These are phyloP conservation scores for Sciurus niger DNA, from an alignment of 2,113 vertebrate species.

Conservation along the genomic window DNA sequence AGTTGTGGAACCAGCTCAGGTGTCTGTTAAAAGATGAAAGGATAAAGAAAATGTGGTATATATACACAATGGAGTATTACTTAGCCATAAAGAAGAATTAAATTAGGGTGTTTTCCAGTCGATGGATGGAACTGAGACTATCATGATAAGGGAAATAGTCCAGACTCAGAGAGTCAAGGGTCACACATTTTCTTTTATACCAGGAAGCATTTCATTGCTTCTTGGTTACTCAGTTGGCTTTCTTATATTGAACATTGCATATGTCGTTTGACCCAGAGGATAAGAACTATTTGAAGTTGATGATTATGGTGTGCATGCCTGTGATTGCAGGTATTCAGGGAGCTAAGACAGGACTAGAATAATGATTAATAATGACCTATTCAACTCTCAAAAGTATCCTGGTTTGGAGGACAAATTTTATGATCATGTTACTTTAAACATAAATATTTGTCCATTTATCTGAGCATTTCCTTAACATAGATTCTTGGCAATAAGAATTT, in stretches of 20 bases:
- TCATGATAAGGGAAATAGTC: too few species aligned
- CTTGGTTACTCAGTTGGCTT: neutral
- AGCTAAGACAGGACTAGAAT: too few species aligned
- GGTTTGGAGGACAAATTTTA: neutral
- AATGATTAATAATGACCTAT: constrained; percentile 30
- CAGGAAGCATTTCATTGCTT: neutral
- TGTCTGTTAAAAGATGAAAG: neutral
- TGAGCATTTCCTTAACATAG: neutral
- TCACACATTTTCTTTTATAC: too few species aligned
- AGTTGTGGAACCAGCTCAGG: neutral
- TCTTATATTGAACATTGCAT: neutral
- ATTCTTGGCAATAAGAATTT: constrained; percentile 37
- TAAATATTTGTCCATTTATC: constrained; percentile 30
- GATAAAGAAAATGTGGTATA: neutral
- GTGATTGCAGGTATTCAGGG: too few species aligned
- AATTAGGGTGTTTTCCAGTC: too few species aligned
- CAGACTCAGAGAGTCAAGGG: too few species aligned
- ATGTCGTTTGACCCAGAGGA: too few species aligned
- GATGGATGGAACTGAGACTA: too few species aligned
- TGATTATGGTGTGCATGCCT: too few species aligned
- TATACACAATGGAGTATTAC: neutral
- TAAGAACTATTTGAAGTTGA: too few species aligned
- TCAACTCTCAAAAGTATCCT: constrained; percentile 29
- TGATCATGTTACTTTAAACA: neutral
- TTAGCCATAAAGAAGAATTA: neutral